These are phyloP conservation scores for Lepidocyrtoides sp. DNA, from an alignment of 2,888 invertebrate species.

Conservation along the genomic window DNA sequence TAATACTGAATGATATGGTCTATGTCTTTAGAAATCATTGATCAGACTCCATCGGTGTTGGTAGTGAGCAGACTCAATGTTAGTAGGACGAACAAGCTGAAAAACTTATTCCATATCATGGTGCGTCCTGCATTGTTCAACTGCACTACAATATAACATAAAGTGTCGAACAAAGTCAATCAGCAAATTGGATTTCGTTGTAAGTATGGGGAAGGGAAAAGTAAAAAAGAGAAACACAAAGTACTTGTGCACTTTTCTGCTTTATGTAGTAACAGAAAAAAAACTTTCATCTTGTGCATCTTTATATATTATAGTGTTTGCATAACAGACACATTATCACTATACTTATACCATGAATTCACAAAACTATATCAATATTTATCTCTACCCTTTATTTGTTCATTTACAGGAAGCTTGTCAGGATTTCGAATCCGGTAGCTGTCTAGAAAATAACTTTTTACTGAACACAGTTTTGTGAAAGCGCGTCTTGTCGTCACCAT, in stretches of 20 bases:
- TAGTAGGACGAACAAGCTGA: constrained; percentile 15
- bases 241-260: constrained; percentile 35
- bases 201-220: constrained; percentile 63
- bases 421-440: no score
- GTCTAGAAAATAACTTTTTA: no score
- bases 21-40: constrained; percentile 44
- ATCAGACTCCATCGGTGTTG: constrained; percentile 10
- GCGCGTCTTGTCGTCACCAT: no score
- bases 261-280: not conserved
- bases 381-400: no score
- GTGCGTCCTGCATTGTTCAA: not conserved
- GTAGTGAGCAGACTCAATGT: not conserved
- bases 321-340: no score
- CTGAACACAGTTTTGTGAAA: no score
- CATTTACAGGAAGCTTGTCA: no score
- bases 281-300: constrained; percentile 50
- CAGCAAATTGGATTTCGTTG: constrained; percentile 76
- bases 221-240: constrained; percentile 29
- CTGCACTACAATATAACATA: constrained; percentile 15
- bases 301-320: constrained; percentile 8
- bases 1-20: not conserved
- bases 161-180: constrained; percentile 75
- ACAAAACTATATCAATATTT: no score
- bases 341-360: no score
- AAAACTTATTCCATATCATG: not conserved